Percentiles rank a stretch among this genome's conserved stretches.
These are phyloP conservation scores for Gobius niger DNA, from an alignment of 2,113 vertebrate genomes.

Conservation along the genomic window DNA sequence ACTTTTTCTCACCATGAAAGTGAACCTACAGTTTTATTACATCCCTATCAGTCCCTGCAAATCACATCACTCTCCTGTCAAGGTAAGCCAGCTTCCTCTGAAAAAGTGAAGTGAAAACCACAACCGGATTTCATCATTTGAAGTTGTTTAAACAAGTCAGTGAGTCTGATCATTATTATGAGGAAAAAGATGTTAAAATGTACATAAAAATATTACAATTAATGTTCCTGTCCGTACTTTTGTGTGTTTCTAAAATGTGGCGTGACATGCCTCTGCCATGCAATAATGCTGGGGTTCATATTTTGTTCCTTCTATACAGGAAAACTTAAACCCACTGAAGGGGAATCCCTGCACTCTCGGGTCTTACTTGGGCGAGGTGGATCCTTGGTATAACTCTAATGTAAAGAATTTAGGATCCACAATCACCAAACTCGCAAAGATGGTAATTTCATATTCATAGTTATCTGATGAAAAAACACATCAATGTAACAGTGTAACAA, in stretches of 20 bases:
- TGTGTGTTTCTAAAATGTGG: neutral
- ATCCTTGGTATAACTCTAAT: constrained; percentile 90
- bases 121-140: neutral
- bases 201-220: too few species aligned
- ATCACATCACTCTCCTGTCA: constrained; percentile 15
- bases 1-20: constrained; percentile 82
- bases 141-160: too few species aligned
- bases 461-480: neutral
- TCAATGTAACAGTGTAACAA: neutral
- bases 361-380: constrained; percentile 84
- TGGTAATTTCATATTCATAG: constrained; percentile 73
- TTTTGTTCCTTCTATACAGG: constrained; percentile 49
- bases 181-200: too few species aligned
- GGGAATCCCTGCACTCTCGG: constrained; percentile 76
- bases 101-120: neutral
- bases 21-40: constrained; percentile 92
- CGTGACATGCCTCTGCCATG: neutral
- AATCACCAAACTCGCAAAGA: constrained; percentile 86
- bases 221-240: neutral
- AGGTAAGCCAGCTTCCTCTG: constrained; percentile 61
- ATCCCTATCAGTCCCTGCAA: constrained; percentile 75
- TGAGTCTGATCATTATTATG: too few species aligned
- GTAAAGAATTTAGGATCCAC: constrained; percentile 82
- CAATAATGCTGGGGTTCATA: neutral
- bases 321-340: constrained; percentile 23